Evolutionary conservation across 2,113 vertebrate genomes (phyloP), one percentile per base, ranked within the genome.

Genomic region (Vulpes ferrilata): DNA sequence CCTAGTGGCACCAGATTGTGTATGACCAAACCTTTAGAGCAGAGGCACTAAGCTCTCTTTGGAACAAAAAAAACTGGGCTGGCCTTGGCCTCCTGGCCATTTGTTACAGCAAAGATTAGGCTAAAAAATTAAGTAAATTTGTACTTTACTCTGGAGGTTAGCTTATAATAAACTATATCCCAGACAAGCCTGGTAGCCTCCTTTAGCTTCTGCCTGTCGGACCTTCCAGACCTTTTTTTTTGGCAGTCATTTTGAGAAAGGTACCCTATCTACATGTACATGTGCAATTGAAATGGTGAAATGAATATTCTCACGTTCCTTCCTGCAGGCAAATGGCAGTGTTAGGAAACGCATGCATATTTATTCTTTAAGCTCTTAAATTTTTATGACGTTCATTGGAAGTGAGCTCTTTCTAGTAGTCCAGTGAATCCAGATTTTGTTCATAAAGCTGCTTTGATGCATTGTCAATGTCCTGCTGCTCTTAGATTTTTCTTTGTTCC

Each of bases 401-500:
- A 93, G 53, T 69, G 71, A 80, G 30, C 74, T 93, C 64, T 95
- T 93, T 80, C 71, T 62, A 19, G 96, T 71, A 86, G 91, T 48
- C 82, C 80, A 23, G 89, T 51, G 78, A 93, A 62, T 84, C 48
- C 95, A 94, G 78, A 62, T 73, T 90, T 85, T 17, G 20, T 64
- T 83, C 35, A 19, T 25, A 11, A 91, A 89, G 23, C 89, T 85
- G 32, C 87, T 93, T 76, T 64, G 83, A 59, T 69, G 79, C n/a
- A 9, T 38, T 83, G 55, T 81, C 15, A 48, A 2, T 59, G 27
- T 91, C 89, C n/a, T 88, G 65, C 60, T 30, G 53, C 86, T 76
- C 73, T 73, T 60, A 25, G 64, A 23, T 79, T 87, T 95, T 85
- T 60, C 93, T 96, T 96, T 92, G 84, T 96, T 93, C 64, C 74